phyloP scores from a whole-genome alignment of 1,140 invertebrate genomes.

The Drosophila takahashii region DNA sequence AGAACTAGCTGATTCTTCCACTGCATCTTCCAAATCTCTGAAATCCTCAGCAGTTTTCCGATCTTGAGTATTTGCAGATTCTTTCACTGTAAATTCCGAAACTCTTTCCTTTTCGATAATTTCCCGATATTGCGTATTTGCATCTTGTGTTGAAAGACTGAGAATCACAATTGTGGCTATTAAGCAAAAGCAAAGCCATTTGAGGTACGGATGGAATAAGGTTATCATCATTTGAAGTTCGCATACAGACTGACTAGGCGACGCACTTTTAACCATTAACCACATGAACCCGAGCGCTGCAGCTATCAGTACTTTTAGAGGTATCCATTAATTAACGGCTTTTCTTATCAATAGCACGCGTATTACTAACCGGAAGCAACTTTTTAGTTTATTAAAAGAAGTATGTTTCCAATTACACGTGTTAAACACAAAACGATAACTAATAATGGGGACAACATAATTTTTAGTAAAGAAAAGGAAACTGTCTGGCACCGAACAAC shows the following conservation, averaged over 20 bases:
- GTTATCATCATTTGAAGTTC: conserved; percentile 1
- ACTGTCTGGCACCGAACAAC: too few relatives aligned
- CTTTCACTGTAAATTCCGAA: not conserved
- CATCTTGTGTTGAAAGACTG: not conserved
- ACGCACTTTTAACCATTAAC: too few relatives aligned
- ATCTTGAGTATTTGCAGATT: not conserved
- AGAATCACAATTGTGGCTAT: conserved; percentile 9
- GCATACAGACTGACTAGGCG: not conserved
- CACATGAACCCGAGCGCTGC: not conserved
- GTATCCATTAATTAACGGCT: not conserved
- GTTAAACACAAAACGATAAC: too few relatives aligned
- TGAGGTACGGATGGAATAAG: conserved; percentile 4
- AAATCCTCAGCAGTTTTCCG: too few relatives aligned
- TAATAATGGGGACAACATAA: too few relatives aligned
- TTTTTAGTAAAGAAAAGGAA: too few relatives aligned
- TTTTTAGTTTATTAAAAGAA: too few relatives aligned
- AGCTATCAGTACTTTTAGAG: not conserved
- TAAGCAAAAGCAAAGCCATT: conserved; percentile 14
- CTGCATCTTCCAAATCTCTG: too few relatives aligned
- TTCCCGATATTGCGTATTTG: not conserved
- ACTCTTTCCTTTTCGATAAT: not conserved
- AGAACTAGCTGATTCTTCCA: not conserved
- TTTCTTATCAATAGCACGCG: too few relatives aligned
- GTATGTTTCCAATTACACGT: too few relatives aligned
- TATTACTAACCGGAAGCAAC: too few relatives aligned